Conservation (phyloP, 35 echinoderm and acorn worm species). For the Nesometra sesokonis region DNA sequence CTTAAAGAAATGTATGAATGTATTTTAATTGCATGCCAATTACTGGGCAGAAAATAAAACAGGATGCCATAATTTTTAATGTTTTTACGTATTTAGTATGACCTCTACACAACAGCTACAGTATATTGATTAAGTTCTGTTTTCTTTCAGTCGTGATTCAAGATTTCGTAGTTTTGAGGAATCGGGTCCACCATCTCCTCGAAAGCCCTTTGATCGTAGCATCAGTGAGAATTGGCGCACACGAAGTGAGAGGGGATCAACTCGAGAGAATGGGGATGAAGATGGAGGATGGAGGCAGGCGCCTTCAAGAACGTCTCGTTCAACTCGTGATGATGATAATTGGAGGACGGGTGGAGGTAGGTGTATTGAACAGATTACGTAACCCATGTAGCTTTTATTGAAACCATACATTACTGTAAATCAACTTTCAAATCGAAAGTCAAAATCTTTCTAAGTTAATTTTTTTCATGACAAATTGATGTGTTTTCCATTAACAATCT, state of each 20-base stretch:
- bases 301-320: constrained; percentile 11
- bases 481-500: no score
- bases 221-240: constrained; percentile 88
- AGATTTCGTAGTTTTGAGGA: constrained; percentile 52
- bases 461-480: no score
- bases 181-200: constrained; percentile 43
- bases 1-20: no score
- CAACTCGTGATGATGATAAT: constrained; percentile 50
- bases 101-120: no score
- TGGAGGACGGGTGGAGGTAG: constrained; percentile 40
- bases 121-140: not conserved
- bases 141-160: not conserved
- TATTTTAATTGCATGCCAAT: no score
- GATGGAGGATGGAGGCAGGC: constrained; percentile 54
- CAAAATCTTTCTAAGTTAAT: no score
- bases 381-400: no score
- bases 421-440: no score
- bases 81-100: no score
- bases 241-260: constrained; percentile 15
- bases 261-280: constrained; percentile 61
- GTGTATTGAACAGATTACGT: not conserved
- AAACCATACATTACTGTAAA: no score
- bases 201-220: constrained; percentile 76
- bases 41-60: no score
- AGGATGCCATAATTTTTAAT: no score